A percentile compares a stretch with the other conserved stretches of the same genome.
Evolutionary conservation across 2,797 vertebrate genomes (phyloP).

Genomic region (Apogon hyalosoma): DNA sequence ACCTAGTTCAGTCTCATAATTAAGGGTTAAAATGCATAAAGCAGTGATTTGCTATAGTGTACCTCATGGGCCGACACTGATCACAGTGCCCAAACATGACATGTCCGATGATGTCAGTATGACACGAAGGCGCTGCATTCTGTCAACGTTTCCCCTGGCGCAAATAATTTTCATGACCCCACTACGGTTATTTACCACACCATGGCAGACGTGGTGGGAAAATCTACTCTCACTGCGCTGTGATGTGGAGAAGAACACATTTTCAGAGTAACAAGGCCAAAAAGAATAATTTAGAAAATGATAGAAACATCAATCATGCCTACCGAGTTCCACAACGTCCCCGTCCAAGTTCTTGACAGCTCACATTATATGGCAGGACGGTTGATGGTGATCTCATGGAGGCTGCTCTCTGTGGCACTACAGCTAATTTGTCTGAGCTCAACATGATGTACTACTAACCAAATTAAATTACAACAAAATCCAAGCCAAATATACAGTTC

Average conservation of each 20-base stretch:
- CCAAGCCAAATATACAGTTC: constrained; percentile 54
- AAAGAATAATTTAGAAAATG: constrained; percentile 59
- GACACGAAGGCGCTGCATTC: constrained; percentile 53
- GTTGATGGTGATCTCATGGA: constrained; percentile 69
- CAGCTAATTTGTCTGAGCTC: constrained; percentile 57
- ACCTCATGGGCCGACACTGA: constrained; percentile 36
- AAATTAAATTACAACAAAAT: constrained; percentile 52
- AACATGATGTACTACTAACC: constrained; percentile 47
- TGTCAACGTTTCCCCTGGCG: constrained; percentile 74
- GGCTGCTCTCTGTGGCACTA: constrained; percentile 43
- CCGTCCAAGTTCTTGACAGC: constrained; percentile 67
- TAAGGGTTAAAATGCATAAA: constrained; percentile 27
- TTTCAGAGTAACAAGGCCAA: constrained; percentile 45
- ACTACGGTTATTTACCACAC: constrained; percentile 57
- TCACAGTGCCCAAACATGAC: constrained; percentile 57
- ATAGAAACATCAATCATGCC: constrained; percentile 71
- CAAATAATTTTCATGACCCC: constrained; percentile 61
- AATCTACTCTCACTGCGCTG: constrained; percentile 60
- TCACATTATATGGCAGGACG: constrained; percentile 51
- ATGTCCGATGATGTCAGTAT: constrained; percentile 73
- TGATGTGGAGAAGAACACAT: constrained; percentile 59
- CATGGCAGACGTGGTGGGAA: constrained; percentile 65
- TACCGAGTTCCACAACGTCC: constrained; percentile 38
- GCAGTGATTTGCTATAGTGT: constrained; percentile 25
- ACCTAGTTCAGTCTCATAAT: background rate